These are phyloP conservation scores for Mus minutoides DNA, from an alignment of 2,797 vertebrate species.

Conservation along the genomic window DNA sequence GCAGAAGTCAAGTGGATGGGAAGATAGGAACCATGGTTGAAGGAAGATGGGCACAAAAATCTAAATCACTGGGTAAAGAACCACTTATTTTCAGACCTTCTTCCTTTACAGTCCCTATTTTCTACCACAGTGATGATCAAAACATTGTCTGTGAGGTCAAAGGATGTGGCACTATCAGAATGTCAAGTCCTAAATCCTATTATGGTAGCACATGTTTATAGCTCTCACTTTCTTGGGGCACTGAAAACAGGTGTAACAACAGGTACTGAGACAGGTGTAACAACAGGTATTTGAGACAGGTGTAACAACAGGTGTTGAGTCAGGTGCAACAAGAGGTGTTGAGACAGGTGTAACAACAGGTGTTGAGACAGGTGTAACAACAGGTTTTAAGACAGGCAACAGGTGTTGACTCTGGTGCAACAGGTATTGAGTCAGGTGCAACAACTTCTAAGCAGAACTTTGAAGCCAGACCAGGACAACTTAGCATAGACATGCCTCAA, in stretches of 20 bases:
- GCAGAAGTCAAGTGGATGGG: not conserved
- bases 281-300: no score
- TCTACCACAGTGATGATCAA: not conserved
- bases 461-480: not conserved
- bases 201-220: not conserved
- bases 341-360: no score
- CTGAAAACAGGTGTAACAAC: not conserved
- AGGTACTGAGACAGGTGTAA: no score
- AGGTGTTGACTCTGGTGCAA: no score
- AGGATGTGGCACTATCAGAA: not conserved
- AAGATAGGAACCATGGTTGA: not conserved
- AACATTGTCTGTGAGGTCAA: not conserved
- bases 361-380: no score
- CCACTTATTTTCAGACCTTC: not conserved
- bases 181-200: not conserved
- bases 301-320: no score
- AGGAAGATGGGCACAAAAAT: not conserved
- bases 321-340: no score
- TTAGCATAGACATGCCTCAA: not conserved
- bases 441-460: not conserved
- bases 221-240: no score
- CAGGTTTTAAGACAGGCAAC: not conserved
- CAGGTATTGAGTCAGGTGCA: not conserved
- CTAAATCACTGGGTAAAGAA: not conserved
- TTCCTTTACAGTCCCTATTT: not conserved